Base-by-base conservation (phyloP, 2,888 invertebrate genomes). In the Ptychoptera contaminata region DNA sequence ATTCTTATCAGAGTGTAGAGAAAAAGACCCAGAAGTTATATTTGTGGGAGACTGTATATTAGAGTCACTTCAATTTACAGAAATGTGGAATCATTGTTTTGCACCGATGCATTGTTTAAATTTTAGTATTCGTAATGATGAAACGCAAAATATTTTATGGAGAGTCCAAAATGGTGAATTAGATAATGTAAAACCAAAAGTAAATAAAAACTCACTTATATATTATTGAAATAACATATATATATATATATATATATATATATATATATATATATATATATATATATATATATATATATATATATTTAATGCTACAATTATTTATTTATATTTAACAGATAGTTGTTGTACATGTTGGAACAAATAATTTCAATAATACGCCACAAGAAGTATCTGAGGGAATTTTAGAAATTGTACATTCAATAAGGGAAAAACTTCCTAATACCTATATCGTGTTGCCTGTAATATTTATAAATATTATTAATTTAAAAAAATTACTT, bases 71-170 rank as follows among this genome's bases (percentile, higher is more conserved):
- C 79, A 82, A 57, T 82, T 84, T 55, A 82, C 85, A 14, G 82
- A 85, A 67, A 76, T 87, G 41, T 93, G 91, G 91, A 81, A 85
- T 59, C 81, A 84, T 56, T 77, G 84, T 69, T 91, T 91, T 73
- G 88, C 84, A 46, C 92, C 91, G 2, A 71, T 93, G 60, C 92
- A 93, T 65, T 83, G 86, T 60, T 74, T 92, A 53, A 92, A 92
- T 65, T 65, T 65, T 51, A 90, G 91, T 54, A 85, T 92, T 57
- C 81, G 86, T 53, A 82, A 79, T 50, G 92, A 93, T 66, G 76
- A 79, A 60, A 85, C 86, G 34, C 83, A 92, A 62, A 80, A 93
- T 71, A 79, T 92, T 11, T 68, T 93, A 35, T 93, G 92, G 92
- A 73, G 93, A 55, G 76, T 92, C 39, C 73, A 77, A 58, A 86